phyloP scores from a whole-genome alignment of 2,113 vertebrate genomes.

The Xyrauchen texanus region DNA sequence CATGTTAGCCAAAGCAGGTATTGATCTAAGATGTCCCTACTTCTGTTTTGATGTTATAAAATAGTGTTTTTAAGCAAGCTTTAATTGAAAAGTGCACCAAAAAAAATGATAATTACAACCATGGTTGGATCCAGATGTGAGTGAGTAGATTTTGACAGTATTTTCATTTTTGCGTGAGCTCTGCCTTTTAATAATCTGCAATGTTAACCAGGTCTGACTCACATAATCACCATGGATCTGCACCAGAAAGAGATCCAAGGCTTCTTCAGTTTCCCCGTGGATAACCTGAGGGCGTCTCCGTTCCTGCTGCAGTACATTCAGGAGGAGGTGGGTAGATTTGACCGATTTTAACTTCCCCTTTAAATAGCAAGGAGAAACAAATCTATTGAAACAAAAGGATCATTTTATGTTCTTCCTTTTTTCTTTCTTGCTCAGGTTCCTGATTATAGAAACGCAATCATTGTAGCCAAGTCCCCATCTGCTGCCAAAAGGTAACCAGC shows the following conservation, averaged over 20 bases:
- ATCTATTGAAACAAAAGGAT: too few relatives aligned
- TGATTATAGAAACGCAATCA: slow-evolving; percentile 97
- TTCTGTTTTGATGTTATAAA: neutral
- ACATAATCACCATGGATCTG: slow-evolving; percentile 99
- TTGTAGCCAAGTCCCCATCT: slow-evolving; percentile 97
- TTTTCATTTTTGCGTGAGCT: neutral
- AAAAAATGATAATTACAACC: too few relatives aligned
- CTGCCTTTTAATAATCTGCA: neutral
- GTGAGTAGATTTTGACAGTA: too few relatives aligned
- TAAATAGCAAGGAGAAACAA: neutral
- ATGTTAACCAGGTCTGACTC: slow-evolving; percentile 83
- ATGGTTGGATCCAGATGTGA: too few relatives aligned
- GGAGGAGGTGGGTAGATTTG: slow-evolving; percentile 84
- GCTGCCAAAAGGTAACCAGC: slow-evolving; percentile 92
- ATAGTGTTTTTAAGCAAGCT: too few relatives aligned
- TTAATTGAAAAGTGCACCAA: neutral
- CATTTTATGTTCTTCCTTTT: neutral
- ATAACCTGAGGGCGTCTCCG: slow-evolving; percentile 95
- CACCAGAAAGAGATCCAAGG: slow-evolving; percentile 99
- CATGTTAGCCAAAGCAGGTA: slow-evolving; percentile 96
- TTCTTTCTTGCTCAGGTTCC: slow-evolving; percentile 80
- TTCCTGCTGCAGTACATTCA: slow-evolving; percentile 99
- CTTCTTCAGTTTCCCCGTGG: slow-evolving; percentile 97
- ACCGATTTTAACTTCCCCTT: neutral
- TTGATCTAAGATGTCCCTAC: neutral